These are phyloP conservation scores for Danio kyathit DNA, from an alignment of 2,797 vertebrate genomes.

Conservation along the genomic window DNA sequence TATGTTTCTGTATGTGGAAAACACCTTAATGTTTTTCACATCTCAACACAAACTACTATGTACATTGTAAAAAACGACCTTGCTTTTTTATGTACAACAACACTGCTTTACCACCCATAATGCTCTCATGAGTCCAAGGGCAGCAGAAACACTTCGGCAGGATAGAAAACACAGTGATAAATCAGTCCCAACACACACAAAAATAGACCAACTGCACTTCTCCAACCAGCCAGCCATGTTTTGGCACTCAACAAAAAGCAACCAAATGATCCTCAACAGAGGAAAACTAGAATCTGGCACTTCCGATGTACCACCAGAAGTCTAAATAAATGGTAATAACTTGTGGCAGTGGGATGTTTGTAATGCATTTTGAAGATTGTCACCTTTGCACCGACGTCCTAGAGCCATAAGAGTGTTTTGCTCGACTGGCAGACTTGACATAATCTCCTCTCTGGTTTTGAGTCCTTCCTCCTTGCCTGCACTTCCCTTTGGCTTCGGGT, in stretches of 20 bases:
- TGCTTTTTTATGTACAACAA: constrained; percentile 61
- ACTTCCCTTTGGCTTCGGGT: constrained; percentile 88
- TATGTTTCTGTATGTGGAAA: constrained; percentile 38
- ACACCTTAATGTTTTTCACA: constrained; percentile 44
- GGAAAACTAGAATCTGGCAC: constrained; percentile 50
- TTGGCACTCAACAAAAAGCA: constrained; percentile 18
- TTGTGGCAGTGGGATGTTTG: constrained; percentile 40
- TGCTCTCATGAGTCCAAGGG: constrained; percentile 10
- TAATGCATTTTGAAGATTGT: constrained; percentile 72
- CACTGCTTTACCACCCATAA: constrained; percentile 60
- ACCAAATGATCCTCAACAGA: constrained; percentile 22
- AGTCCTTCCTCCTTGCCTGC: constrained; percentile 72
- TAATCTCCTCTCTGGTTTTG: constrained; percentile 78
- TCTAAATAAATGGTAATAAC: constrained; percentile 23
- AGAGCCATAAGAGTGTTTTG: constrained; percentile 84
- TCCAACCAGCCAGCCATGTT: constrained; percentile 6
- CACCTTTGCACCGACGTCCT: constrained; percentile 91
- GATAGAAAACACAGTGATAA: constrained; percentile 24
- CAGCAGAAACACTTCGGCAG: constrained; percentile 21
- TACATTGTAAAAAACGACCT: constrained; percentile 64
- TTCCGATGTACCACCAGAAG: constrained; percentile 56
- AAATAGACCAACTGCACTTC: constrained; percentile 32
- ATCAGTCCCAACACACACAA: constrained; percentile 8
- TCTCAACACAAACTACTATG: constrained; percentile 62
- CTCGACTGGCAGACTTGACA: constrained; percentile 74